Percentiles rank a stretch among this genome's conserved stretches.
Evolutionary conservation across 2,113 vertebrate genomes (phyloP).

Genomic region (Scomber colias): DNA sequence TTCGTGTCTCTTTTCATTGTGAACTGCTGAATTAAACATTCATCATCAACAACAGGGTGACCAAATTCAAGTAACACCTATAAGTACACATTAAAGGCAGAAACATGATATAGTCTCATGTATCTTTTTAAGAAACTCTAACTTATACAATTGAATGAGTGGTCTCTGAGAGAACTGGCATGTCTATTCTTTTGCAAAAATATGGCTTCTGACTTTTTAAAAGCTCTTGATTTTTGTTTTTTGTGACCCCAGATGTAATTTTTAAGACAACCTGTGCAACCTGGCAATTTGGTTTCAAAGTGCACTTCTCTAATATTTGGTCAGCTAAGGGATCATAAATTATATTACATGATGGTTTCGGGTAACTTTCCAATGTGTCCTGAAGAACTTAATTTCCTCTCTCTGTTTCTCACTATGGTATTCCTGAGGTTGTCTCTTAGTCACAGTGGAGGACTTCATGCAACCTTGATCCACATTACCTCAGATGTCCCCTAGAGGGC

Average conservation of each 20-base stretch:
- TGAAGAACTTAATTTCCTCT: not conserved
- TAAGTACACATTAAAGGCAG: conserved; percentile 11
- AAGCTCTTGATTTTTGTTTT: not conserved
- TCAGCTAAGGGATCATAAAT: conserved; percentile 41
- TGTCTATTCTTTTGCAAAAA: conserved; percentile 2
- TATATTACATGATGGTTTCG: not conserved
- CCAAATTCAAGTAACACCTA: conserved; percentile 16
- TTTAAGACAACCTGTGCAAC: conserved; percentile 58
- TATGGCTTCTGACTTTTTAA: conserved; percentile 31
- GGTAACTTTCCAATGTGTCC: conserved; percentile 9
- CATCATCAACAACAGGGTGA: conserved; percentile 11
- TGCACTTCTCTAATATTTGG: conserved; percentile 72
- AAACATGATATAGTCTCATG: not conserved
- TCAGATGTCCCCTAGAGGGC: conserved; percentile 56
- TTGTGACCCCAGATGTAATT: conserved; percentile 7
- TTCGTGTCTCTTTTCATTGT: conserved; percentile 16
- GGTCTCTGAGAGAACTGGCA: not conserved
- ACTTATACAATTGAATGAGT: not conserved
- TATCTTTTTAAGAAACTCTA: not conserved
- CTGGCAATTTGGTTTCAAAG: conserved; percentile 55
- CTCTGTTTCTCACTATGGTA: not conserved
- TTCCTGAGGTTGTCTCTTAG: conserved; percentile 26
- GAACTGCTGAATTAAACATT: conserved; percentile 21
- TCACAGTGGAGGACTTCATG: conserved; percentile 17
- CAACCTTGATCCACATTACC: conserved; percentile 40